Evolutionary conservation across 2,888 invertebrate species (phyloP).

Genomic region (Agrotis clavis): DNA sequence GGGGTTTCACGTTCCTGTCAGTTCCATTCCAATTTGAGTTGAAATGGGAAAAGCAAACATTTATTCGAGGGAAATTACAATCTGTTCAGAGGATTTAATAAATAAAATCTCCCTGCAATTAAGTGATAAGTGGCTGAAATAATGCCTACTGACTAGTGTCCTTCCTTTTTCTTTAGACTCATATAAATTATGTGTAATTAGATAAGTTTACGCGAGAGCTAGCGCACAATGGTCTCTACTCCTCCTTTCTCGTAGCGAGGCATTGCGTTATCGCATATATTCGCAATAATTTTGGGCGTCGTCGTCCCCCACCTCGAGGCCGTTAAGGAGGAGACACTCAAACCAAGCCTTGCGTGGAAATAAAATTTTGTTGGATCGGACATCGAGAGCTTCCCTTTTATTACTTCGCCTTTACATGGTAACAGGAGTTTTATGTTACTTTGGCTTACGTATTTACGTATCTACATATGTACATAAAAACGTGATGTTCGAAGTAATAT

Average conservation of each 20-base stretch:
- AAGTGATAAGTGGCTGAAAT: conserved; percentile 40
- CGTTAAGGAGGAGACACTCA: conserved; percentile 73
- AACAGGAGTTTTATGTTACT: conserved; percentile 42
- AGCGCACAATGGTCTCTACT: conserved; percentile 72
- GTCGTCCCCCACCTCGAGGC: conserved; percentile 70
- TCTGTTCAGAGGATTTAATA: conserved; percentile 27
- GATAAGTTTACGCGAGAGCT: conserved; percentile 78
- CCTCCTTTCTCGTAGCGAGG: conserved; percentile 60
- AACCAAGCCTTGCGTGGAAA: conserved; percentile 67
- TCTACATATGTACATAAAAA: conserved; percentile 40
- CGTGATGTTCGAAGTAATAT: conserved; percentile 54
- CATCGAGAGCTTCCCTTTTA: conserved; percentile 47
- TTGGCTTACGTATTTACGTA: conserved; percentile 4
- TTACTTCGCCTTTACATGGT: conserved; percentile 25
- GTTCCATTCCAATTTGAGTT: conserved; percentile 37
- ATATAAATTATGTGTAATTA: conserved; percentile 80
- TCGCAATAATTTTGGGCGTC: conserved; percentile 80
- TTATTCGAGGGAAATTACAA: conserved; percentile 34
- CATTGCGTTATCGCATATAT: conserved; percentile 80
- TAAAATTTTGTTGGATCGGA: conserved; percentile 72
- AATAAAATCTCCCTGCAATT: conserved; percentile 37
- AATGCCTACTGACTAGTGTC: conserved; percentile 46
- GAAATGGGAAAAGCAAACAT: conserved; percentile 57
- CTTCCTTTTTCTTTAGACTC: conserved; percentile 59
- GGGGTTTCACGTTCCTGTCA: conserved; percentile 48